Conservation (phyloP, 1,140 invertebrate genomes). For the Atta colombica region DNA sequence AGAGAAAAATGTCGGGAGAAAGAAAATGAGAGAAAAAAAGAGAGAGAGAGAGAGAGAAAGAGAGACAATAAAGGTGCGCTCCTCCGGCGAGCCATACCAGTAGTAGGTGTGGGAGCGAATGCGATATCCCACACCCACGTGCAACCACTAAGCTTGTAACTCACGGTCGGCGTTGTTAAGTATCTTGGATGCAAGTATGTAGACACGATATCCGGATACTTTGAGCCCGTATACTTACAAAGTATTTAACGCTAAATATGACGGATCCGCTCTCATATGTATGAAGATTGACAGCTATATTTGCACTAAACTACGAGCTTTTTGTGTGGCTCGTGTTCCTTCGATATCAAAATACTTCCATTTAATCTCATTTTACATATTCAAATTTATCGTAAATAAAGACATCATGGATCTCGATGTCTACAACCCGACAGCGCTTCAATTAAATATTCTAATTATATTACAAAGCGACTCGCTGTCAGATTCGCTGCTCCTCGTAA, state of each 20-base stretch:
- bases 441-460: conserved; percentile 31
- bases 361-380: background rate
- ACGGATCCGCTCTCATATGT: conserved; percentile 8
- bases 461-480: conserved; percentile 21
- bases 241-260: conserved; percentile 37
- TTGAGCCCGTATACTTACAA: conserved; percentile 17
- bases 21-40: background rate
- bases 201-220: conserved; percentile 37
- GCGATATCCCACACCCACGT: conserved; percentile 76
- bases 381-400: background rate
- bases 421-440: background rate
- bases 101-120: conserved; percentile 76
- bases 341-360: background rate
- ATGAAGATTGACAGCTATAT: conserved; percentile 22
- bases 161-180: conserved; percentile 57
- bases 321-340: background rate
- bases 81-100: conserved; percentile 16
- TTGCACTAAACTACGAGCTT: background rate
- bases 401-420: background rate
- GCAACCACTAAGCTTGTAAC: conserved; percentile 69
- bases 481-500: background rate
- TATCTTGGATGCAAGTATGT: conserved; percentile 49
- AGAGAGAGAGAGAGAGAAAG: conserved; percentile 1
- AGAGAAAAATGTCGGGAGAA: conserved; percentile 34
- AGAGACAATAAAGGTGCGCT: conserved; percentile 38